phyloP scores from a whole-genome alignment of 2,797 vertebrate species.

The Delichon dasypus region DNA sequence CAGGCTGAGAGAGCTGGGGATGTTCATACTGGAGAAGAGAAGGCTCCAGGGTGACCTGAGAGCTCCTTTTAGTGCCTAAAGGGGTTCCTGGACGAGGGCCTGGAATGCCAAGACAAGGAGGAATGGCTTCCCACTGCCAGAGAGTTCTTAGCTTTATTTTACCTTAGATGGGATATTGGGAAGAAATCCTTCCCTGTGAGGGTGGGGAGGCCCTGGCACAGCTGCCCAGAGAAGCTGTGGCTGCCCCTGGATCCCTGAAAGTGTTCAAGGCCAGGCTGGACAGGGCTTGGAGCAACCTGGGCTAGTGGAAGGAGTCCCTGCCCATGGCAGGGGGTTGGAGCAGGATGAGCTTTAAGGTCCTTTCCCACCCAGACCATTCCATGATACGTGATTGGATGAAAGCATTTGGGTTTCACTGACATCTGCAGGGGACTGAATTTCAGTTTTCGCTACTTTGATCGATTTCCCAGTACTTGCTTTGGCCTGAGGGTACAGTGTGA shows the following conservation, averaged over 20 bases:
- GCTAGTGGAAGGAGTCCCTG: accelerated
- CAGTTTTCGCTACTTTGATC: neutral
- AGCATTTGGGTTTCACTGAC: neutral
- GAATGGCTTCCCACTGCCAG: neutral
- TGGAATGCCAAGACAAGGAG: neutral
- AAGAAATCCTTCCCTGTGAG: accelerated
- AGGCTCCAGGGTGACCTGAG: neutral
- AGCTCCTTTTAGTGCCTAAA: neutral
- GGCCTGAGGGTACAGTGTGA: neutral
- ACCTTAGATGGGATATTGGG: neutral
- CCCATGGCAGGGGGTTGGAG: accelerated
- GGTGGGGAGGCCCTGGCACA: accelerated
- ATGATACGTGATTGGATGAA: neutral
- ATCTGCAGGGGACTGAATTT: neutral
- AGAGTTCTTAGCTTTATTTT: neutral
- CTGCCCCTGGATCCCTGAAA: neutral
- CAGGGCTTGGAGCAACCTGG: accelerated
- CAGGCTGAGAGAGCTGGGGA: neutral
- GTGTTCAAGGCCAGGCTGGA: accelerated
- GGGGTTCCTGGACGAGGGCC: neutral
- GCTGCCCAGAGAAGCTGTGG: neutral
- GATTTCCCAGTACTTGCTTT: neutral
- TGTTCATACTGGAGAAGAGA: neutral
- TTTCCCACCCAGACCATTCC: neutral
- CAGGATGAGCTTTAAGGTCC: neutral